Base-by-base conservation (phyloP, 2,888 invertebrate genomes). In the Clanis bilineata region DNA sequence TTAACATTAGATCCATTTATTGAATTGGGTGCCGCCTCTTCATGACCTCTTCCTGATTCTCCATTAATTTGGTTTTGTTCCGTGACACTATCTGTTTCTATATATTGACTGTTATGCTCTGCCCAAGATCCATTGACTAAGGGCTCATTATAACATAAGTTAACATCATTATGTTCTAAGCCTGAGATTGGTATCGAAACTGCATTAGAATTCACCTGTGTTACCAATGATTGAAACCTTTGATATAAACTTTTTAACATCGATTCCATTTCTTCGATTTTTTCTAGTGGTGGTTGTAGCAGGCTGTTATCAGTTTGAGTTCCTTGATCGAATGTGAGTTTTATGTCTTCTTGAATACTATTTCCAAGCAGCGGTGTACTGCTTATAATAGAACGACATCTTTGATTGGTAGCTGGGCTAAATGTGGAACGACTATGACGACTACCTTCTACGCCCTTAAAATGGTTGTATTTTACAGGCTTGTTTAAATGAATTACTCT, bases 331-430 rank as follows among this genome's bases (percentile, higher is more conserved):
- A 72, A 77, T 55, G 57, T 72, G 12, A 80, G 60, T 58, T 63
- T 77, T 3, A 61, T 60, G 9, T 56, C 66, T 43, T 67, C 62
- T 39, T 62, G 60, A 4, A 25, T 54, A n/a, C 45, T 64, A 44
- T 64, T 72, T 15, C 64, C 70, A 2, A 79, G 76, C 3, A 81
- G 54, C 5, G 84, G 85, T 7, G 84, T 82, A 58, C 82, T 82
- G 66, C 74, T 80, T 9, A 74, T 58, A 22, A 80, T 57, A 22
- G 76, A 73, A 51, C 74, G 73, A 12, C 72, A 67, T 64, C 63
- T 65, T 39, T 66, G 63, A 47, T 60, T 62, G 23, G 44, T 58
- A 23, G 45, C 23, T 23, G 66, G 63, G 12, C 60, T 64, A 51
- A 23, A 22, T 6, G 45, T 15, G 5, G 38, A 45, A 3, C 21